Base-by-base conservation (phyloP, 2,888 invertebrate genomes). In the Omphaloscelis lunosa region DNA sequence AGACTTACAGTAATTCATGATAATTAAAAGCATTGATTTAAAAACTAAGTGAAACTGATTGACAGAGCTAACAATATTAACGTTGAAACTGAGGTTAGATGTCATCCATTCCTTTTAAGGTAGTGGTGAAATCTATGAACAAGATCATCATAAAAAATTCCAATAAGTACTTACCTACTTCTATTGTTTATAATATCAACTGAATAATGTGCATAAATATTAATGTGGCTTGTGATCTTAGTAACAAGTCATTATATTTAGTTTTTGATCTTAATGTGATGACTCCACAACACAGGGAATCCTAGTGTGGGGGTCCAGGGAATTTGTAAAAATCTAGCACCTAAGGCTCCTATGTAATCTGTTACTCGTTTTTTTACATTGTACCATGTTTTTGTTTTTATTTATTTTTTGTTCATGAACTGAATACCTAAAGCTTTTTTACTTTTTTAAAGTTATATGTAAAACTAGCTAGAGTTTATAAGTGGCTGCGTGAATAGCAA, bases 11-110 rank as follows among this genome's bases (percentile, higher is more conserved):
- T 81, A 69, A 69, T 75, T 80, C 23, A 80, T 84, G 75, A 61
- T 68, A 84, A 75, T 84, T 83, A 61, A 61, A 75, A 23, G n/a
- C 70, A 71, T 48, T 59, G 59, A 63, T 75, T 75, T n/a, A 29
- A 20, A 20, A 72, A 66, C 17, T 27, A 65, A 68, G 53, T 67
- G 48, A 45, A 69, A 61, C 45, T 45, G 34, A 51, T 83, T 73
- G 17, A n/a, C 29, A 53, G 67, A 63, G 41, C 12, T 66, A 53
- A 59, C 7, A 73, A 61, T 61, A 72, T 48, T 27, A 11, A 34
- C 34, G 29, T 68, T 83, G n/a, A 59, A 65, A 78, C 23, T 27
- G 27, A 27, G 61, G 66, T 73, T 59, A 61, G 41, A 41, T 56
- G 17, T 39, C 45, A 34, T 34, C 23, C n/a, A 39, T 58, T 58